Evolutionary conservation across 2,888 invertebrate genomes (phyloP).

Genomic region (Ommatoiulus sabulosus): DNA sequence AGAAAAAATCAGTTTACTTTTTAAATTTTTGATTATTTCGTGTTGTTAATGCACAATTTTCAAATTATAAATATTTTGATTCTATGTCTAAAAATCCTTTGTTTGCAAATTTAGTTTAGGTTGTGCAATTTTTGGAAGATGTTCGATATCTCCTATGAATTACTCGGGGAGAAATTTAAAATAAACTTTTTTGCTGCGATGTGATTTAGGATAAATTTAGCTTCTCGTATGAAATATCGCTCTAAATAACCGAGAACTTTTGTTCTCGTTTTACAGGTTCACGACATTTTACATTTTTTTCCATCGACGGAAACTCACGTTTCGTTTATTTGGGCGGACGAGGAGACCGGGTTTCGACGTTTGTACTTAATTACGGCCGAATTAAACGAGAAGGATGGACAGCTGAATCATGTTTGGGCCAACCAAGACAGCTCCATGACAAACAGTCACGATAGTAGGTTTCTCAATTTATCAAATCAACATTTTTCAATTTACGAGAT

Average conservation of each 20-base stretch:
- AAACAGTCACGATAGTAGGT: conserved; percentile 57
- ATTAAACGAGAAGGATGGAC: conserved; percentile 58
- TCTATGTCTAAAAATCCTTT: too few relatives aligned
- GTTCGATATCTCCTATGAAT: too few relatives aligned
- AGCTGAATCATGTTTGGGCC: conserved; percentile 3
- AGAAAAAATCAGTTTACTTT: too few relatives aligned
- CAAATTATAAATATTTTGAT: too few relatives aligned
- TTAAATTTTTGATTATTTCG: too few relatives aligned
- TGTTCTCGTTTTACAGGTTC: conserved; percentile 69
- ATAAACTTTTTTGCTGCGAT: too few relatives aligned
- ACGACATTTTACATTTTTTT: conserved; percentile 88
- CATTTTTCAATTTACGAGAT: too few relatives aligned
- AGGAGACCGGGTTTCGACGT: conserved; percentile 90
- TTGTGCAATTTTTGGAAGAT: too few relatives aligned
- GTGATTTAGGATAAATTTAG: too few relatives aligned
- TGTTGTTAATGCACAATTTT: too few relatives aligned
- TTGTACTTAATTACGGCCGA: conserved; percentile 72
- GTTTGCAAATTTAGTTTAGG: too few relatives aligned
- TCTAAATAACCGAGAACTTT: conserved; percentile 26
- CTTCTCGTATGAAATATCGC: not conserved
- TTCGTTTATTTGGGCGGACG: conserved; percentile 91
- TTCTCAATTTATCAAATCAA: conserved; percentile 45
- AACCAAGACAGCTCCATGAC: not conserved
- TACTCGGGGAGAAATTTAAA: too few relatives aligned
- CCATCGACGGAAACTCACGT: conserved; percentile 72